phyloP scores from a whole-genome alignment of 1,140 invertebrate species.

The Triops longicaudatus region DNA sequence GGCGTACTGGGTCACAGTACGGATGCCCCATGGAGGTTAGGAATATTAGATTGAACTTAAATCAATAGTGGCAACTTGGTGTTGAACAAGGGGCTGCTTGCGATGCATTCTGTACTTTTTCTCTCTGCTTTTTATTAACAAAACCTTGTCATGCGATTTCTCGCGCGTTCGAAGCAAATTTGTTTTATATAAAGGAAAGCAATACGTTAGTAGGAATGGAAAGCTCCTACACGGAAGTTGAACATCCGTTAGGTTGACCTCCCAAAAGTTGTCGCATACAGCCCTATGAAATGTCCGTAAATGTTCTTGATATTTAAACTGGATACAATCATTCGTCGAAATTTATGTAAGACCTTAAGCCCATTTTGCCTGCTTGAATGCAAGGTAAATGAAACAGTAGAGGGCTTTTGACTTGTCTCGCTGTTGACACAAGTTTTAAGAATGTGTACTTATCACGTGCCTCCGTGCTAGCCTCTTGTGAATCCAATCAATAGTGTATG shows the following conservation, averaged over 20 bases:
- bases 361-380: not conserved
- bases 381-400: not conserved
- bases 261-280: no score
- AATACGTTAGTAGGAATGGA: no score
- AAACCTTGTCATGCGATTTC: no score
- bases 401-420: not conserved
- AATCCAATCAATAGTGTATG: not conserved
- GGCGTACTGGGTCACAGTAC: not conserved
- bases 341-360: not conserved
- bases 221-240: no score
- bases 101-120: no score
- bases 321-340: not conserved
- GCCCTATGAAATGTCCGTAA: no score
- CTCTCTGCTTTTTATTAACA: no score
- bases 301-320: not conserved
- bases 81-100: not conserved
- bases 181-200: no score
- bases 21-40: not conserved
- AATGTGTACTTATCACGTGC: not conserved
- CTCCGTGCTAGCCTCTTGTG: not conserved
- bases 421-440: conserved; percentile 23
- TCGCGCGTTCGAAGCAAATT: no score
- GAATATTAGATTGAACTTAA: not conserved
- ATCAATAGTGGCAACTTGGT: not conserved
- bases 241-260: no score